Conservation (phyloP, 2,888 invertebrate species). For the Lepeophtheirus nordmannii region DNA sequence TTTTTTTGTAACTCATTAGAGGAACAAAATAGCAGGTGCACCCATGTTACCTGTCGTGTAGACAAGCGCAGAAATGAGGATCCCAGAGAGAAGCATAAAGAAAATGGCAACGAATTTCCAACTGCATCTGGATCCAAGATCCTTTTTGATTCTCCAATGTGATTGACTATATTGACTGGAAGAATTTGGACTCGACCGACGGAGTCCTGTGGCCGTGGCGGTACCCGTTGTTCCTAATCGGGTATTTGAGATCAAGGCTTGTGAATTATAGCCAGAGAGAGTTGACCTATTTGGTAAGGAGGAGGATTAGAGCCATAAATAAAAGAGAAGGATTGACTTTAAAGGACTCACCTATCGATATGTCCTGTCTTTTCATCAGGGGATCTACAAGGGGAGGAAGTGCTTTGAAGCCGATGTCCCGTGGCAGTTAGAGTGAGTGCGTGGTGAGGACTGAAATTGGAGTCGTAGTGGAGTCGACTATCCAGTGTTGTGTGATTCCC, state of each 20-base stretch:
- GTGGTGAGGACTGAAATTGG: conserved; percentile 19
- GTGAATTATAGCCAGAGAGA: conserved; percentile 5
- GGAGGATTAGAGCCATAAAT: neutral
- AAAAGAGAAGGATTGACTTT: neutral
- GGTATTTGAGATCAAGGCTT: conserved; percentile 11
- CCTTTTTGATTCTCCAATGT: conserved; percentile 62
- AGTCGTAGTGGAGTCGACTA: conserved; percentile 18
- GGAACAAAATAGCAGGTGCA: no score
- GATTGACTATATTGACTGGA: conserved; percentile 24
- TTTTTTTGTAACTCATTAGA: no score
- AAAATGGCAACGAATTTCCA: conserved; percentile 92
- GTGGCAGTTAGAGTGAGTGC: conserved; percentile 6
- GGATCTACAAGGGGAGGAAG: conserved; percentile 7
- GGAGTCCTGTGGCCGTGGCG: conserved; percentile 38
- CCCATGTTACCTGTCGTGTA: conserved; percentile 73
- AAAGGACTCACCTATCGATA: neutral
- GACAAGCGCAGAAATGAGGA: conserved; percentile 77
- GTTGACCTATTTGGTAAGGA: neutral
- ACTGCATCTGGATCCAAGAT: conserved; percentile 80
- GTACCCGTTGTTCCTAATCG: conserved; percentile 47
- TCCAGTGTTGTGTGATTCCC: conserved; percentile 16
- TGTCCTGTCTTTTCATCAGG: neutral
- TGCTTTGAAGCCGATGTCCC: conserved; percentile 11
- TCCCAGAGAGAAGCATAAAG: conserved; percentile 74
- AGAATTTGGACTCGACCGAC: conserved; percentile 30